Percentiles rank a stretch among this genome's conserved stretches.
These are phyloP conservation scores for Cosmia pyralina DNA, from an alignment of 2,888 invertebrate genomes.

Conservation along the genomic window DNA sequence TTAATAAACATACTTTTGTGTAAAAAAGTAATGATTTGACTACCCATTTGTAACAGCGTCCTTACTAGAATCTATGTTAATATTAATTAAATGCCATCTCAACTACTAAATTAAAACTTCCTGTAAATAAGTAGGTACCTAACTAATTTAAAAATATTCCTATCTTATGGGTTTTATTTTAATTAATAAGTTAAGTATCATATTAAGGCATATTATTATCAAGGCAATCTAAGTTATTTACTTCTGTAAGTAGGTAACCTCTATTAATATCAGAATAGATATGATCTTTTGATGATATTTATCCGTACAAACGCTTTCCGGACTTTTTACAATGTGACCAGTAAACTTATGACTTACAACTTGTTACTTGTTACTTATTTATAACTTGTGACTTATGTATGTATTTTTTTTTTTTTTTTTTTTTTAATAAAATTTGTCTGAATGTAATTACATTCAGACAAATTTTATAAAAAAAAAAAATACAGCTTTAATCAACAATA, in stretches of 20 bases:
- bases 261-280: slow-evolving; percentile 4
- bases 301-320: not conserved
- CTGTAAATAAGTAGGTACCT: not conserved
- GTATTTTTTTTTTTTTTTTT: no score
- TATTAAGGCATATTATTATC: not conserved
- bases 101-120: not conserved
- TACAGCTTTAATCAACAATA: no score
- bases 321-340: not conserved
- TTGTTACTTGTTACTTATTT: no score
- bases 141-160: not conserved
- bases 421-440: no score
- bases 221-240: slow-evolving; percentile 13
- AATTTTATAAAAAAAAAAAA: no score
- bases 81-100: slow-evolving; percentile 1
- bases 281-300: not conserved
- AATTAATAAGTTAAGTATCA: no score
- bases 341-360: no score
- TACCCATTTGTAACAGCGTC: no score
- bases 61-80: not conserved
- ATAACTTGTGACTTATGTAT: no score
- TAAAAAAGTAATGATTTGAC: no score
- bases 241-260: not conserved
- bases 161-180: not conserved
- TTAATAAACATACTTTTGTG: no score
- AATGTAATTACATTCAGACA: no score